phyloP scores from a whole-genome alignment of 2,888 invertebrate species.

The Augiades crinisus region DNA sequence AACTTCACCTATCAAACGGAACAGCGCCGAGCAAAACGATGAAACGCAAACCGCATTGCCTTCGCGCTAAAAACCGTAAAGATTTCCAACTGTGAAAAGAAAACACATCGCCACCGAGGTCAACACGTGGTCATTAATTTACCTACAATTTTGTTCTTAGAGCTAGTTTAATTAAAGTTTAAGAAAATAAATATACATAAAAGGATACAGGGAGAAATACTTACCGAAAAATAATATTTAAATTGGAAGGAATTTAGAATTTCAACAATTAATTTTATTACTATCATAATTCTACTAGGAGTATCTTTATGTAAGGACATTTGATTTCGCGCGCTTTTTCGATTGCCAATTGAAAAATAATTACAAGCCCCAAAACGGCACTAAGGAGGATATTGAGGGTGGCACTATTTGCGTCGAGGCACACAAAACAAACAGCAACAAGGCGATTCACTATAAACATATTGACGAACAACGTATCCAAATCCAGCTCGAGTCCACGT shows the following conservation, averaged over 20 bases:
- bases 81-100: slow-evolving; percentile 16
- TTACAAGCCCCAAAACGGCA: slow-evolving; percentile 8
- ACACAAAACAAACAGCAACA: slow-evolving; percentile 1
- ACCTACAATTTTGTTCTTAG: slow-evolving; percentile 4
- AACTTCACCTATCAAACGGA: slow-evolving; percentile 4
- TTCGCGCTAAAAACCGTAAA: slow-evolving; percentile 12
- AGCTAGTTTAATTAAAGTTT: slow-evolving; percentile 1
- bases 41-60: background rate
- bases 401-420: background rate
- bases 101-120: slow-evolving; percentile 15
- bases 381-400: background rate
- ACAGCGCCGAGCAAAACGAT: slow-evolving; percentile 10
- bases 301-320: background rate
- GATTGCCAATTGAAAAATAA: background rate
- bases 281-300: background rate
- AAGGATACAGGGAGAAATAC: background rate
- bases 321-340: background rate
- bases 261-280: background rate
- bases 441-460: slow-evolving; percentile 11
- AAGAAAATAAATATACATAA: background rate
- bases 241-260: slow-evolving; percentile 11
- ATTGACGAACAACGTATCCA: slow-evolving; percentile 5
- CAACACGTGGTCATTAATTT: slow-evolving; percentile 22
- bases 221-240: background rate
- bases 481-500: slow-evolving; percentile 1